Evolutionary conservation across 1,140 invertebrate genomes (phyloP), one percentile per base, ranked within the genome.

Genomic region (Magallana gigas): DNA sequence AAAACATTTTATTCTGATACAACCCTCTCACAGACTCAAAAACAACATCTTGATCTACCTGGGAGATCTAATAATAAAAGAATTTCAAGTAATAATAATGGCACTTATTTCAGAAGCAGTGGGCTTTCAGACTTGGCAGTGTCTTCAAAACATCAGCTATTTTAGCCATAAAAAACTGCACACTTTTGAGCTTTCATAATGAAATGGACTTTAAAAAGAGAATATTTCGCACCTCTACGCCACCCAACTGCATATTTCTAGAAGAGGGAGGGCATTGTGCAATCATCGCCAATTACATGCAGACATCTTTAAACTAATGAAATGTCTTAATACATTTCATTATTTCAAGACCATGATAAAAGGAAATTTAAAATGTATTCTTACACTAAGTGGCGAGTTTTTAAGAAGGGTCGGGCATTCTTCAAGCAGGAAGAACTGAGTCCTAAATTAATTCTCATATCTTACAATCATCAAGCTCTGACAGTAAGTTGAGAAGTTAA

Each of bases 21-120:
- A 23, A 71, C 64, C 64, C 64, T 71, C 64, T 71, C 18, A 23
- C 36, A 48, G 5, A 71, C n/a, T 23, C 11, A 29, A 64, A 23
- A 23, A 71, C 23, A 71, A 71, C 64, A 23, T n/a, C 18, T 71
- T 71, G 7, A n/a, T 18, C 64, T 71, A 71, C 64, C 64, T 71
- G 64, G 64, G 64, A 2, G 64, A 29, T 23, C 18, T 71, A 18
- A 71, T 71, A 23, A 71, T 11, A 23, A 29, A 23, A 48, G 0
- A 29, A 71, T 71, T 71, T 71, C 18, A 18, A 71, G 64, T 23
- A 29, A 36, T 71, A 76, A 12, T 71, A 76, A 12, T 76, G 23
- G 23, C 23, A 76, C 36, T 29, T 76, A 76, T 76, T 76, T 76
- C 18, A 76, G 6, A 36, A 29, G 68, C 23, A 36, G 23, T 29